A percentile compares a stretch with the other conserved stretches of the same genome.
Evolutionary conservation across 1,140 invertebrate species (phyloP).

Genomic region (Dendroctonus ponderosae): DNA sequence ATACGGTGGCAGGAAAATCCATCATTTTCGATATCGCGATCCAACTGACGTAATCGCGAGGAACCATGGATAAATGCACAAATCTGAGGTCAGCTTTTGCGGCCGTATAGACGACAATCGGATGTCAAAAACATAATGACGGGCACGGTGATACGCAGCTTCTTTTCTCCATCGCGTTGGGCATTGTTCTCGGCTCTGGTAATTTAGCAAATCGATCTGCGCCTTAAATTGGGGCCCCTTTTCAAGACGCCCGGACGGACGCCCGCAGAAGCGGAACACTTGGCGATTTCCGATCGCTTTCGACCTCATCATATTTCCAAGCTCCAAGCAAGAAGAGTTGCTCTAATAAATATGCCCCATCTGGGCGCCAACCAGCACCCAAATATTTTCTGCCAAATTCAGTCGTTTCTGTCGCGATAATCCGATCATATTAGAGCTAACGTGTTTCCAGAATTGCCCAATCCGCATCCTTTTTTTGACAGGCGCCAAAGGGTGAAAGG

Average conservation of each 20-base stretch:
- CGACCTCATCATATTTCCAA: too few species aligned
- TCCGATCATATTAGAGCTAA: too few species aligned
- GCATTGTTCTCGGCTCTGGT: constrained; percentile 28
- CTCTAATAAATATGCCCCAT: too few species aligned
- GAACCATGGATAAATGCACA: constrained; percentile 31
- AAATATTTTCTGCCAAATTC: too few species aligned
- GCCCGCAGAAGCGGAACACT: constrained; percentile 21
- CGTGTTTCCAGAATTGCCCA: too few species aligned
- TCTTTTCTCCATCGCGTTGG: constrained; percentile 21
- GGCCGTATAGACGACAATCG: constrained; percentile 19
- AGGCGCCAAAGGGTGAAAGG: too few species aligned
- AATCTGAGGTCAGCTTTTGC: constrained; percentile 24
- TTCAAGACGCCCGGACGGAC: constrained; percentile 21
- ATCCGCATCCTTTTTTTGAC: too few species aligned
- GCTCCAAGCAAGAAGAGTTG: too few species aligned
- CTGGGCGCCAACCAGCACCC: too few species aligned
- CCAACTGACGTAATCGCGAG: constrained; percentile 26
- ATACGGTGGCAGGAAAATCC: not conserved
- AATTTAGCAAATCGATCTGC: constrained; percentile 31
- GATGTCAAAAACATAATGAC: constrained; percentile 30
- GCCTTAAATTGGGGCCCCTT: constrained; percentile 24
- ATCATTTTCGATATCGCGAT: constrained; percentile 18
- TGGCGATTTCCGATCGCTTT: not conserved
- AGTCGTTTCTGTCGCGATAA: too few species aligned
- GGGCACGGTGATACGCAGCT: constrained; percentile 34